phyloP scores from a whole-genome alignment of 2,888 invertebrate species.

The Chymomyza caudatula region DNA sequence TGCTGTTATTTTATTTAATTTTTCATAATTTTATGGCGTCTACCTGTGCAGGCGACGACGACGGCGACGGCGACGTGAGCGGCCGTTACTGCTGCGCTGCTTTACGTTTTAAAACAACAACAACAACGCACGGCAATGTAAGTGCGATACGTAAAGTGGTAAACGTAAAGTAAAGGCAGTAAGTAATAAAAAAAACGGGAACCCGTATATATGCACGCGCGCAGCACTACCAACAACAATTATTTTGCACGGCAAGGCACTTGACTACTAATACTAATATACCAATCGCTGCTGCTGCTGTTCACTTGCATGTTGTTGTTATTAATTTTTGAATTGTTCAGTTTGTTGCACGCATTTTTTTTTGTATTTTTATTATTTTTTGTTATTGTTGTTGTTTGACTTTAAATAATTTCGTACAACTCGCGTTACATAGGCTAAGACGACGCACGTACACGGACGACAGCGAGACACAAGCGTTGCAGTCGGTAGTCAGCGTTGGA shows the following conservation, averaged over 20 bases:
- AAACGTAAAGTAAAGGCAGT: constrained; percentile 39
- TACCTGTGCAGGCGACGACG: constrained; percentile 49
- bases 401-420: constrained; percentile 17
- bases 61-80: constrained; percentile 18
- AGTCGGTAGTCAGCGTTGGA: constrained; percentile 45
- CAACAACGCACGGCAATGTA: constrained; percentile 27
- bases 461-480: constrained; percentile 43
- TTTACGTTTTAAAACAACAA: constrained; percentile 43
- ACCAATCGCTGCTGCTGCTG: constrained; percentile 27
- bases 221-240: constrained; percentile 7
- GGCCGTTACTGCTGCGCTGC: constrained; percentile 17
- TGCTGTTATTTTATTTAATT: constrained; percentile 41
- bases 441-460: constrained; percentile 16
- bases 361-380: constrained; percentile 30
- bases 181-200: constrained; percentile 60
- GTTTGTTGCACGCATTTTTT: constrained; percentile 28
- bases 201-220: constrained; percentile 70
- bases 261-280: constrained; percentile 16
- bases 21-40: constrained; percentile 54
- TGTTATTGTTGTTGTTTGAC: constrained; percentile 10
- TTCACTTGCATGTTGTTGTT: constrained; percentile 32
- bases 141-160: constrained; percentile 53
- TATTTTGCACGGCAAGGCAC: constrained; percentile 42
- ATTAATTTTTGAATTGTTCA: constrained; percentile 16
- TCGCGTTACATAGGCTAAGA: constrained; percentile 37